phyloP scores from a whole-genome alignment of 2,888 invertebrate genomes.

The Hemistola chrysoprasaria region DNA sequence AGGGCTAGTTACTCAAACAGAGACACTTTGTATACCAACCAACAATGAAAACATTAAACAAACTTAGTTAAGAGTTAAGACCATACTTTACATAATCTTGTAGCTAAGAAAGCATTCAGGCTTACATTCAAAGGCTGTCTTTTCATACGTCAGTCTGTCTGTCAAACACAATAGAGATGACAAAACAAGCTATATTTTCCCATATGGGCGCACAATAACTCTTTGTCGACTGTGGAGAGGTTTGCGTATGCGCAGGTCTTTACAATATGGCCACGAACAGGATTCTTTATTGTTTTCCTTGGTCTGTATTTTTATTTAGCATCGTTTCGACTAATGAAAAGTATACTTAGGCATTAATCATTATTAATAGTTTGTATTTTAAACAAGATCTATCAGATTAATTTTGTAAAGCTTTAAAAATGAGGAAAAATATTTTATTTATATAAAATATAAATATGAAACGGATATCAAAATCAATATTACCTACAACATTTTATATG shows the following conservation, averaged over 20 bases:
- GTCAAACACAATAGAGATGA: constrained; percentile 71
- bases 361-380: no score
- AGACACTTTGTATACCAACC: background rate
- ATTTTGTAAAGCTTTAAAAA: no score
- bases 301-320: constrained; percentile 36
- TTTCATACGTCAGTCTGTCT: constrained; percentile 78
- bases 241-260: constrained; percentile 43
- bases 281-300: constrained; percentile 53
- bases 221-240: constrained; percentile 57
- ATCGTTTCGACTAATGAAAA: no score
- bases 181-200: constrained; percentile 79
- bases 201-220: constrained; percentile 73
- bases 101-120: constrained; percentile 46
- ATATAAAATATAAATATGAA: no score
- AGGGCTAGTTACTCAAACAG: no score
- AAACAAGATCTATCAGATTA: no score
- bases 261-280: constrained; percentile 45
- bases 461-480: no score
- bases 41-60: constrained; percentile 24
- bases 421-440: no score
- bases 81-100: constrained; percentile 40
- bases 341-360: no score
- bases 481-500: no score
- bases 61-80: constrained; percentile 23
- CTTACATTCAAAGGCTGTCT: constrained; percentile 74